These are phyloP conservation scores for Amphilophus citrinellus DNA, from an alignment of 2,113 vertebrate species.

Conservation along the genomic window DNA sequence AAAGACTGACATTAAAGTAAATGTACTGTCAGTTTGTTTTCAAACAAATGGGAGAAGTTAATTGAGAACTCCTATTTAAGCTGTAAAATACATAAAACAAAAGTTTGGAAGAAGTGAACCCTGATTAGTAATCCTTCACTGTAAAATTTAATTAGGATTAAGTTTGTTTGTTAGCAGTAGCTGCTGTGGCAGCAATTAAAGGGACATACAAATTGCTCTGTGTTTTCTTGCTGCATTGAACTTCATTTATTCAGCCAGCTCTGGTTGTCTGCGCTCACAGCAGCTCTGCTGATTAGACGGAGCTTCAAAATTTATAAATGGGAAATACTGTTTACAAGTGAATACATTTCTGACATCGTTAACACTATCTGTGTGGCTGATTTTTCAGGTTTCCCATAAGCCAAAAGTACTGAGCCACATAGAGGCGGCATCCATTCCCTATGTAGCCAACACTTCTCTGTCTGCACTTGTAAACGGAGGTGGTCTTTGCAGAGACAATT, in stretches of 20 bases:
- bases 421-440: conserved; percentile 92
- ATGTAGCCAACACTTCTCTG: conserved; percentile 89
- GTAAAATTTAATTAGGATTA: conserved; percentile 46
- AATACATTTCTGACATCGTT: conserved; percentile 4
- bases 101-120: conserved; percentile 2
- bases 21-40: background rate
- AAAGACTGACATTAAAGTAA: background rate
- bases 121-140: conserved; percentile 30
- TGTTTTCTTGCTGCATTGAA: conserved; percentile 22
- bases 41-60: background rate
- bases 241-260: conserved; percentile 31
- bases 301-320: conserved; percentile 3
- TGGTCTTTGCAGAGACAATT: conserved; percentile 86
- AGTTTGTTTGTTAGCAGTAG: conserved; percentile 21
- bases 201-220: conserved; percentile 32
- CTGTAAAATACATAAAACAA: background rate
- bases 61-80: background rate
- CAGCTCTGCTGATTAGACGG: background rate
- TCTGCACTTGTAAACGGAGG: conserved; percentile 89
- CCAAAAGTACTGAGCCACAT: conserved; percentile 87
- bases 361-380: background rate
- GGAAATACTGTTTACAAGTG: background rate
- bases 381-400: conserved; percentile 87
- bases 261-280: conserved; percentile 2
- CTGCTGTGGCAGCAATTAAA: conserved; percentile 48